Conservation (phyloP, 92 coral and sea anemone species). For the Siderastrea radians region DNA sequence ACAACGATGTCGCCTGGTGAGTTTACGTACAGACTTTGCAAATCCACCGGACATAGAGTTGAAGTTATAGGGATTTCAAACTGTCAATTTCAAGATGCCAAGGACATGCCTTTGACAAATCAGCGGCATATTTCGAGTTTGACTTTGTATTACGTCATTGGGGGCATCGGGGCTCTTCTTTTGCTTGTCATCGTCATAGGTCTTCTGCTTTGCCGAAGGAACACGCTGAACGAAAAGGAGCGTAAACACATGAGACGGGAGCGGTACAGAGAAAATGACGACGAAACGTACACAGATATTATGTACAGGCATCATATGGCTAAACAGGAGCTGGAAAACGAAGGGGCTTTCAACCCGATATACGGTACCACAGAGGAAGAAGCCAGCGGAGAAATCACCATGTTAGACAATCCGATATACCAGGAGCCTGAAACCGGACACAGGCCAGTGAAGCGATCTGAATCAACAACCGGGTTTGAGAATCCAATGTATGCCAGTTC, state of each 20-base stretch:
- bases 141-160: constrained; percentile 53
- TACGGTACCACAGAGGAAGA: constrained; percentile 73
- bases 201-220: constrained; percentile 47
- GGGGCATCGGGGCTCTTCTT: constrained; percentile 51
- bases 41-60: not conserved
- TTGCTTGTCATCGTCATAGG: constrained; percentile 53
- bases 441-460: constrained; percentile 6
- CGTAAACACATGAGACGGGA: constrained; percentile 1
- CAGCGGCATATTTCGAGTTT: not conserved
- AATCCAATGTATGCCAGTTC: constrained; percentile 72
- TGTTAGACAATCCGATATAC: constrained; percentile 71
- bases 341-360: constrained; percentile 75
- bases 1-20: not conserved
- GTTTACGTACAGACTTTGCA: not conserved
- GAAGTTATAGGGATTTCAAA: not conserved
- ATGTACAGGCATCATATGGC: constrained; percentile 86
- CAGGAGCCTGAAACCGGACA: constrained; percentile 32
- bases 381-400: constrained; percentile 4
- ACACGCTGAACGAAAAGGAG: constrained; percentile 16
- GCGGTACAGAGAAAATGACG: constrained; percentile 41
- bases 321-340: constrained; percentile 41
- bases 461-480: constrained; percentile 47
- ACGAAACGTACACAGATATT: constrained; percentile 74
- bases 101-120: not conserved
- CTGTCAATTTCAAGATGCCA: constrained; percentile 4